Evolutionary conservation across 2,797 vertebrate genomes (phyloP), one percentile per base, ranked within the genome.

Genomic region (Phoeniculus purpureus): DNA sequence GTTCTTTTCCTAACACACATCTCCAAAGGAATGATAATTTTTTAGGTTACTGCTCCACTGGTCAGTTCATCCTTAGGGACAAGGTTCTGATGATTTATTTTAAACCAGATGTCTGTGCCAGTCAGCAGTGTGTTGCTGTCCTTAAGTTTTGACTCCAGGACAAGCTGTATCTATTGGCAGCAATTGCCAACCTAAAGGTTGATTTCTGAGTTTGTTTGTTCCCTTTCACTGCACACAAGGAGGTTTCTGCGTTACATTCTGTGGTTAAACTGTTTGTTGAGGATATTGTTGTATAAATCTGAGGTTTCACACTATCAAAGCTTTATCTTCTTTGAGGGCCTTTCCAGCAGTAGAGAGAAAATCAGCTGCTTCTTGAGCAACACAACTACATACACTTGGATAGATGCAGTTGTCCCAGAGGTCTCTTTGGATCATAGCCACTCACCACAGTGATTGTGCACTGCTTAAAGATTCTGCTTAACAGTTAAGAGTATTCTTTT

Each of bases 361-460:
- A 31, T 54, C 22, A 54, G 14, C 60, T 70, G 52, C 50, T 45
- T 62, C 20, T 48, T 45, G 47, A 15, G 40, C 66, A 45, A 2
- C 8, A 1, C 9, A 32, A 31, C 25, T 48, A 2, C 11, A 2
- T 26, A 8, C 9, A 3, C 4, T 1, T 11, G 3, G 56, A 31
- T 40, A 68, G 54, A 43, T 19, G 8, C 15, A 25, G 6, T 78
- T 74, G 13, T 5, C 25, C 1, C 8, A 47, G 29, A 12, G 1
- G 7, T 47, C 29, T 6, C 17, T 64, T 48, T 37, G 25, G 29
- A 8, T 37, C 34, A 60, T 55, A 15, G 31, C 29, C 20, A 4
- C 9, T 56, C 10, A 4, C 21, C 60, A 59, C 43, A 29, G 1
- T 20, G 20, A n/a, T 20, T 7, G 20, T 26, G 10, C 45, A 65